Conservation (phyloP, 2,113 vertebrate species). For the Trematomus loennbergii region DNA sequence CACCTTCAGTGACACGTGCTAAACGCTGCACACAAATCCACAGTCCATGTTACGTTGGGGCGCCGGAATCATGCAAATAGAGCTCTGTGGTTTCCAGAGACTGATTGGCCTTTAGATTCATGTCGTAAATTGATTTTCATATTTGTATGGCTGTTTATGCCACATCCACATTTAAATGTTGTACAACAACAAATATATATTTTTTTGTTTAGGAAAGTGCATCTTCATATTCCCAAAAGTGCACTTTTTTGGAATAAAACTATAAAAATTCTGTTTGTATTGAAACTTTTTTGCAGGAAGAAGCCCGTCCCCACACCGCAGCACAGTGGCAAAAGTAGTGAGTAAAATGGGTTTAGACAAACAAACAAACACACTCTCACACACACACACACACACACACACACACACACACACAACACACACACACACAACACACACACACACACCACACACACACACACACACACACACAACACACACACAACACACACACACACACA, state of each 20-base stretch:
- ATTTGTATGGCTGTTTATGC: background rate
- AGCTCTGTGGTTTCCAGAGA: too few relatives aligned
- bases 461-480: background rate
- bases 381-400: too few relatives aligned
- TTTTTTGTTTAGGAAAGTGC: constrained; percentile 1
- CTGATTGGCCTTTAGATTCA: too few relatives aligned
- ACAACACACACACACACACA: constrained; percentile 14
- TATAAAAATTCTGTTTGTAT: constrained; percentile 52
- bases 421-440: too few relatives aligned
- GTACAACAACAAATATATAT: too few relatives aligned
- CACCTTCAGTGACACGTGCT: constrained; percentile 60
- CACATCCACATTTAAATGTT: too few relatives aligned
- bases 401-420: too few relatives aligned
- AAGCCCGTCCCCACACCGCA: constrained; percentile 54
- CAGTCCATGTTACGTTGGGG: background rate
- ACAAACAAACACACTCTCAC: constrained; percentile 55
- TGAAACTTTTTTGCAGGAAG: constrained; percentile 58
- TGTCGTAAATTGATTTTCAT: too few relatives aligned
- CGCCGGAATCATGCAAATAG: too few relatives aligned
- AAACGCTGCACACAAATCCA: background rate
- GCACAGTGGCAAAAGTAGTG: constrained; percentile 64
- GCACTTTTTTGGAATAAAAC: constrained; percentile 40
- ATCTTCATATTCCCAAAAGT: constrained; percentile 32
- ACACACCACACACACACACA: too few relatives aligned
- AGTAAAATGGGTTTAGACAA: constrained; percentile 84